Percentiles rank a stretch among this genome's conserved stretches.
Evolutionary conservation across 2,888 invertebrate species (phyloP).

Genomic region (Pseudoips prasinana): DNA sequence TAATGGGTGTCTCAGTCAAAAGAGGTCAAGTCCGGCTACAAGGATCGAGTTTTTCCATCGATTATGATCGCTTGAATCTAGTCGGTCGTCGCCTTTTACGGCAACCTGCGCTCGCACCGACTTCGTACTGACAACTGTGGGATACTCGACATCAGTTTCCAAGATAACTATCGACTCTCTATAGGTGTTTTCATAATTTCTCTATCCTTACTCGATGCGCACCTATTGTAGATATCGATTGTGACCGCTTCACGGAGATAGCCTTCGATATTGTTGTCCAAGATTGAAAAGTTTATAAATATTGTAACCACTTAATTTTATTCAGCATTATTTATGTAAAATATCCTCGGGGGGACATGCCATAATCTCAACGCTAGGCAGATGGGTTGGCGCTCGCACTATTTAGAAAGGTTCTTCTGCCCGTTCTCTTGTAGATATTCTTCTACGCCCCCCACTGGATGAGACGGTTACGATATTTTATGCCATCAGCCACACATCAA

Average conservation of each 20-base stretch:
- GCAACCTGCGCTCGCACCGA: constrained; percentile 61
- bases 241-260: constrained; percentile 17
- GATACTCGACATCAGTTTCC: constrained; percentile 62
- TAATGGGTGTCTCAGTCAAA: constrained; percentile 45
- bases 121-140: constrained; percentile 75
- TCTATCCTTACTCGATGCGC: constrained; percentile 50
- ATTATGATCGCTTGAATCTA: constrained; percentile 64
- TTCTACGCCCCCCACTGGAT: no score
- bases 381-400: no score
- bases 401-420: no score
- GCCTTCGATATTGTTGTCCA: constrained; percentile 16
- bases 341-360: no score
- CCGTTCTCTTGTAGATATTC: no score
- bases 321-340: no score
- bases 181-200: constrained; percentile 70
- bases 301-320: constrained; percentile 5
- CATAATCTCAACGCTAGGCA: no score
- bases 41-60: constrained; percentile 70
- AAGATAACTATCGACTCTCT: constrained; percentile 65
- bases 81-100: constrained; percentile 67
- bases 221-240: constrained; percentile 35
- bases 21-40: constrained; percentile 74
- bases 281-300: constrained; percentile 20
- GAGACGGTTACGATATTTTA: no score
- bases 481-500: no score